Evolutionary conservation across 2,797 vertebrate species (phyloP).

Genomic region (Eremophila alpestris): DNA sequence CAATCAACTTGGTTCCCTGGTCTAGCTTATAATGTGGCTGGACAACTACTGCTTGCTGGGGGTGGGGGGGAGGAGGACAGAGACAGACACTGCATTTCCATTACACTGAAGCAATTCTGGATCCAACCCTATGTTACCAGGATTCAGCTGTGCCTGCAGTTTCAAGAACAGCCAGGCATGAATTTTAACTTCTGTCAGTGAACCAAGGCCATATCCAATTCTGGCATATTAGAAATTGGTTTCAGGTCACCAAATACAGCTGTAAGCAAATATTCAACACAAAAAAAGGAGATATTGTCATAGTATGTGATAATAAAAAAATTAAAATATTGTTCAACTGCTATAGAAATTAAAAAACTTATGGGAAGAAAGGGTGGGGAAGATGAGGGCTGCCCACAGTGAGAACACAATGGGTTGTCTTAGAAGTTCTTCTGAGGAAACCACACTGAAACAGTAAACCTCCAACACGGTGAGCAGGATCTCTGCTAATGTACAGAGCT

Average conservation of each 20-base stretch:
- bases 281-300: not conserved
- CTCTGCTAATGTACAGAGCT: not conserved
- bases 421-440: slow-evolving; percentile 20
- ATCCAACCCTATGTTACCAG: fast-evolving
- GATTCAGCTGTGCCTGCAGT: not conserved
- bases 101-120: not conserved
- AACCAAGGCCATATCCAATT: not conserved
- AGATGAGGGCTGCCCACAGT: not conserved
- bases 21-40: not conserved
- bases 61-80: not conserved
- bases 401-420: not conserved
- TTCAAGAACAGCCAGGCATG: not conserved
- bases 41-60: not conserved
- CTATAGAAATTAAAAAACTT: not conserved
- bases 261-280: not conserved
- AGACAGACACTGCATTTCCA: not conserved
- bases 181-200: not conserved
- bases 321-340: not conserved
- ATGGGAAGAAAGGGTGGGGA: not conserved
- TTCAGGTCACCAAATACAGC: not conserved
- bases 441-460: not conserved
- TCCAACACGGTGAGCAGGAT: not conserved
- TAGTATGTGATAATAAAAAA: fast-evolving
- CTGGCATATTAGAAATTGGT: not conserved
- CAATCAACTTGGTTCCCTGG: not conserved